These are phyloP conservation scores for Drosophila robusta DNA, from an alignment of 2,888 invertebrate species.

Conservation along the genomic window DNA sequence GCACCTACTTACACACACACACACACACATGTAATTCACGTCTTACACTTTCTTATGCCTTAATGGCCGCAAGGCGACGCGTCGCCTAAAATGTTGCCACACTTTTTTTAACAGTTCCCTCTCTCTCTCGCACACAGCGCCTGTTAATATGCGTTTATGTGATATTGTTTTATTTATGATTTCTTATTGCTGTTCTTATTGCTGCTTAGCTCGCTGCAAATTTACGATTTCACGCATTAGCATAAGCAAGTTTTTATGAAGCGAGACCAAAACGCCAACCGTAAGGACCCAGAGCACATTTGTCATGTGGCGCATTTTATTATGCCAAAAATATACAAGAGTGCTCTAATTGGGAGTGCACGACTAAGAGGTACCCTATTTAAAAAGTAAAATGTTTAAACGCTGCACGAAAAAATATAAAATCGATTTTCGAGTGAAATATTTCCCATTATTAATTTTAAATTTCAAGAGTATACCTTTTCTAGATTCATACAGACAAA, in stretches of 20 bases:
- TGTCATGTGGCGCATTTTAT: constrained; percentile 48
- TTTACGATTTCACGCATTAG: constrained; percentile 70
- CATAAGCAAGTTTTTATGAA: constrained; percentile 67
- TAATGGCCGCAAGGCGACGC: constrained; percentile 37
- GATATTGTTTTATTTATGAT: constrained; percentile 78
- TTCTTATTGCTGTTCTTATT: constrained; percentile 63
- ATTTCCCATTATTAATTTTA: no score
- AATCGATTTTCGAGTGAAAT: no score
- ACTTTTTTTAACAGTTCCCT: constrained; percentile 20
- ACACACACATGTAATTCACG: constrained; percentile 12
- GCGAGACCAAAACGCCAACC: constrained; percentile 24
- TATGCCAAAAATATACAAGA: constrained; percentile 25
- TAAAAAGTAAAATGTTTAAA: not conserved
- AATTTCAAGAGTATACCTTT: no score
- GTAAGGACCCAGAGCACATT: constrained; percentile 28
- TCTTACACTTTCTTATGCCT: constrained; percentile 27
- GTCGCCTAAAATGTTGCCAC: constrained; percentile 41
- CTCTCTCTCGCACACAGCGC: constrained; percentile 1
- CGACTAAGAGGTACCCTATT: not conserved
- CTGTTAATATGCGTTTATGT: constrained; percentile 59
- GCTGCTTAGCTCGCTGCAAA: constrained; percentile 62
- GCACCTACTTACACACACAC: constrained; percentile 1
- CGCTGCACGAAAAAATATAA: no score
- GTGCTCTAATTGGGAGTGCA: not conserved
- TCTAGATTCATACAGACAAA: no score